phyloP scores from a whole-genome alignment of 2,797 vertebrate species.

The Meda fulgida region DNA sequence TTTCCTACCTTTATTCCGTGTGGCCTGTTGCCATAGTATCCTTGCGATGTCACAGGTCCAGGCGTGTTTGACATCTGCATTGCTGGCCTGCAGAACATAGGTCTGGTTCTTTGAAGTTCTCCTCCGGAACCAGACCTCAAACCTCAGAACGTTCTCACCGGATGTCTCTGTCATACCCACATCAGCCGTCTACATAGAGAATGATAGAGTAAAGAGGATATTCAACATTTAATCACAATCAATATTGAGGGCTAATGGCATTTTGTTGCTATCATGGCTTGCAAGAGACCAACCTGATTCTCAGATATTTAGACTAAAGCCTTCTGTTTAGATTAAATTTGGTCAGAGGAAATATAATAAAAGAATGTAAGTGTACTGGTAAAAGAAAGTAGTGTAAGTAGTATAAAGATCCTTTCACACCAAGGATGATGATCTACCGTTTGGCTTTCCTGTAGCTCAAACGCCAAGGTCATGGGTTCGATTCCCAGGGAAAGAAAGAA shows the following conservation, averaged over 20 bases:
- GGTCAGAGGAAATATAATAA: neutral
- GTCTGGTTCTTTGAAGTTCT: constrained; percentile 89
- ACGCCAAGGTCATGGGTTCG: too few species aligned
- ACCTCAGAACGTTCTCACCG: constrained; percentile 85
- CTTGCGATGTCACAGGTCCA: constrained; percentile 90
- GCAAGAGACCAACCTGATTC: neutral
- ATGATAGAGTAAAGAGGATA: neutral
- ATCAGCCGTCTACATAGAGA: constrained; percentile 86
- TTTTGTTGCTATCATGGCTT: neutral
- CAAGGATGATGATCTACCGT: neutral
- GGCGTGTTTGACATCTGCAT: constrained; percentile 81
- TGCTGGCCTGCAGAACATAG: constrained; percentile 87
- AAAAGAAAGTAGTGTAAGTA: neutral
- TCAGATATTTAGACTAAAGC: neutral
- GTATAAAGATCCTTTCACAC: neutral
- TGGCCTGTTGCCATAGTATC: constrained; percentile 95
- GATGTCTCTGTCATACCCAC: constrained; percentile 92
- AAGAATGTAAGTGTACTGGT: neutral
- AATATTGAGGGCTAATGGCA: neutral
- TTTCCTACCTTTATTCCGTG: constrained; percentile 88
- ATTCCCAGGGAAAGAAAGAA: too few species aligned
- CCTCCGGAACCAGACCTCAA: constrained; percentile 97
- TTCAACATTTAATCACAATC: neutral
- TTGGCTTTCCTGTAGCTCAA: too few species aligned
- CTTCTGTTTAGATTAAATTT: neutral